These are phyloP conservation scores for Chrysotoxum bicinctum DNA, from an alignment of 2,888 invertebrate genomes.

Conservation along the genomic window DNA sequence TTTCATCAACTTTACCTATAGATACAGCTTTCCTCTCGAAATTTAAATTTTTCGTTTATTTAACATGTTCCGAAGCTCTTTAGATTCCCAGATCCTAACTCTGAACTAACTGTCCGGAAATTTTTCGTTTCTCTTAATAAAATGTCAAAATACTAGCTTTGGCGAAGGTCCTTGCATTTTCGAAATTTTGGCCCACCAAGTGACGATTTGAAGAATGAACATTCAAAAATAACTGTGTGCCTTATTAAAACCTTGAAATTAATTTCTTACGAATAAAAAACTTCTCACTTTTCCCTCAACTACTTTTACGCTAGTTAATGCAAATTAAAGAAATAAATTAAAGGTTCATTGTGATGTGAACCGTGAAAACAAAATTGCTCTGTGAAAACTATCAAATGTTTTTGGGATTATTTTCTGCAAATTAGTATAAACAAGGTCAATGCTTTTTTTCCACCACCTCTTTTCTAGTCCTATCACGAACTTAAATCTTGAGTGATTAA, in stretches of 20 bases:
- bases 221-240: too few relatives aligned
- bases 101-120: too few relatives aligned
- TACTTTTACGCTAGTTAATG: not conserved
- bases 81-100: too few relatives aligned
- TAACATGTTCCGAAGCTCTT: too few relatives aligned
- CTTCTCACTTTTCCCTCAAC: not conserved
- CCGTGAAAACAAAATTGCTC: not conserved
- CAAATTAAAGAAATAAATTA: not conserved
- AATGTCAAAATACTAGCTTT: too few relatives aligned
- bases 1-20: too few relatives aligned
- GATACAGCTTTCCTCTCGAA: too few relatives aligned
- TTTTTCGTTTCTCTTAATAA: too few relatives aligned
- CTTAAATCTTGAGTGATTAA: conserved; percentile 62
- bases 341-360: conserved; percentile 6
- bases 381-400: not conserved
- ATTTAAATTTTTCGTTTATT: too few relatives aligned
- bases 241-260: not conserved
- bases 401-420: not conserved
- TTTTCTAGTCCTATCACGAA: not conserved
- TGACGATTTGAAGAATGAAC: too few relatives aligned
- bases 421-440: not conserved
- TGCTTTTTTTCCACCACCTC: not conserved
- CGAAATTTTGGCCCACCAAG: too few relatives aligned
- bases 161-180: too few relatives aligned
- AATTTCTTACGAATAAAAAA: not conserved